Evolutionary conservation across 2,113 vertebrate genomes (phyloP).

Genomic region (Axis porcinus): DNA sequence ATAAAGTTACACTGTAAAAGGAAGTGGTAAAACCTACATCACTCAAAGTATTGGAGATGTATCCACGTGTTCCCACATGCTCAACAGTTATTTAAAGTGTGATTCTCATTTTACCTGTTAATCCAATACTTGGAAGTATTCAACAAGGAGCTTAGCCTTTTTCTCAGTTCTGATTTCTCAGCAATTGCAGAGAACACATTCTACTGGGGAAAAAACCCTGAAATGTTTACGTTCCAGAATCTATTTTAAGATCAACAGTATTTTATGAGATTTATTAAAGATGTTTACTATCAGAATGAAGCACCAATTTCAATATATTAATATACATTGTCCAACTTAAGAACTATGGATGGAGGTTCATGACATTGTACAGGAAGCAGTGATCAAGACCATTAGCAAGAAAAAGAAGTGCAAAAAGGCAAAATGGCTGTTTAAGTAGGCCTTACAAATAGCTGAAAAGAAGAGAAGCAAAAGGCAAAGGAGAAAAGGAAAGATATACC

Average conservation of each 20-base stretch:
- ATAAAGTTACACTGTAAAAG: conserved; percentile 80
- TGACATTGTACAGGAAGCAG: neutral
- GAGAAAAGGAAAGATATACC: neutral
- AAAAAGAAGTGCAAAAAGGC: neutral
- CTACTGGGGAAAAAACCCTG: neutral
- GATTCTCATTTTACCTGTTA: conserved; percentile 81
- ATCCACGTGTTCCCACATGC: conserved; percentile 77
- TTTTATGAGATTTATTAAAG: neutral
- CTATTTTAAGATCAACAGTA: neutral
- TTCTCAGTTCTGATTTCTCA: conserved; percentile 71
- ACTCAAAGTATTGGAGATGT: conserved; percentile 74
- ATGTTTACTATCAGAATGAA: neutral
- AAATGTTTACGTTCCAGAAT: conserved; percentile 37
- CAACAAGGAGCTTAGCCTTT: conserved; percentile 74
- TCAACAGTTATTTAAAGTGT: conserved; percentile 73
- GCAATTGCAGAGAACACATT: conserved; percentile 69
- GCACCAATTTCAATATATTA: neutral
- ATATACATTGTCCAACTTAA: neutral
- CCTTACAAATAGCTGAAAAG: neutral
- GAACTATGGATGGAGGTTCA: neutral
- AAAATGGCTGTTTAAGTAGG: neutral
- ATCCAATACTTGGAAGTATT: conserved; percentile 78
- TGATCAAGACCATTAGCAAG: neutral
- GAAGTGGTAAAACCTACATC: conserved; percentile 78
- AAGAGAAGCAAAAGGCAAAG: neutral